Conservation (phyloP, 37 sponge, comb jelly and placozoan genomes). For the Mnemiopsis leidyi region DNA sequence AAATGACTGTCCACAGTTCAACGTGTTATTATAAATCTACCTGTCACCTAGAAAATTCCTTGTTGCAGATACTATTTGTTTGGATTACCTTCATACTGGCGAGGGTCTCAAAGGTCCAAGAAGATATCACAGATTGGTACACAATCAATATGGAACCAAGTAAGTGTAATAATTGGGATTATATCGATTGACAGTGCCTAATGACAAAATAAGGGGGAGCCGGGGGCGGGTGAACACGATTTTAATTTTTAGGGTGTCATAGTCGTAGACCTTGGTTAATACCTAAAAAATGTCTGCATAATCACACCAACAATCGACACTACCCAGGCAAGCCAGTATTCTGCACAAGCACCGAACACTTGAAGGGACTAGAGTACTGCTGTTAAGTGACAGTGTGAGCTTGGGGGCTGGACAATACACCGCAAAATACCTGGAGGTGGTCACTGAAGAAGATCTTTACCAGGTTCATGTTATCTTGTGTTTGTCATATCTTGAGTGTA, state of each 20-base stretch:
- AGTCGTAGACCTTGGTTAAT: too few species aligned
- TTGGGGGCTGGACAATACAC: conserved; percentile 5
- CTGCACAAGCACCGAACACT: background rate
- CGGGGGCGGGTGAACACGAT: too few species aligned
- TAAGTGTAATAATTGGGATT: conserved; percentile 7
- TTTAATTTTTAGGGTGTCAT: too few species aligned
- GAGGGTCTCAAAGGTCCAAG: background rate
- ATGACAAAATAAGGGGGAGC: too few species aligned
- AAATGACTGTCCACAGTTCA: too few species aligned
- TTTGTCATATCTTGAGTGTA: too few species aligned
- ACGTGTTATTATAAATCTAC: too few species aligned
- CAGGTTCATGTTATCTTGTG: too few species aligned
- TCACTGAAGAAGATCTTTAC: background rate
- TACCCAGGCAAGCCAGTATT: background rate
- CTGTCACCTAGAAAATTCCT: too few species aligned
- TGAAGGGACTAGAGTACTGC: background rate
- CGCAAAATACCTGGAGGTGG: background rate
- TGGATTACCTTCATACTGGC: background rate
- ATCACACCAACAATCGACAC: too few species aligned
- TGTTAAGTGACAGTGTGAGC: conserved; percentile 5
- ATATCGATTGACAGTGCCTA: too few species aligned
- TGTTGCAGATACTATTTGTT: background rate
- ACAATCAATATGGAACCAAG: conserved; percentile 3
- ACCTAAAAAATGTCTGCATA: too few species aligned
- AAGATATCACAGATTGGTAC: background rate